Evolutionary conservation across 2,888 invertebrate species (phyloP).

Genomic region (Branchipolynoe longqiensis): DNA sequence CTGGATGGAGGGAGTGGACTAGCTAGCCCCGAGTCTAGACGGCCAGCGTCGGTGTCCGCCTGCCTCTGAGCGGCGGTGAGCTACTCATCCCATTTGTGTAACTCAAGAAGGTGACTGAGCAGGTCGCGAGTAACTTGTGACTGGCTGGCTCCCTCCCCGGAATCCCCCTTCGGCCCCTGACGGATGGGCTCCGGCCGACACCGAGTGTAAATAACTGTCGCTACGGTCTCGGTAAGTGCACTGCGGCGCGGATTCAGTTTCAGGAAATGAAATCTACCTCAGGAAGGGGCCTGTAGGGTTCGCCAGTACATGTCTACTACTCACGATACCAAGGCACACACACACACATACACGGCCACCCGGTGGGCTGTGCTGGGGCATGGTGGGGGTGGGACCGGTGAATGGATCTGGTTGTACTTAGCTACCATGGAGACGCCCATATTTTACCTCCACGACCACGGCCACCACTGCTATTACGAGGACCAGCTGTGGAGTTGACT

Average conservation of each 20-base stretch:
- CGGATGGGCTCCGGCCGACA: slow-evolving; percentile 18
- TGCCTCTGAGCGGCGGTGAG: not conserved
- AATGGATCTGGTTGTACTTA: too few species aligned
- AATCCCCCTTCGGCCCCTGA: slow-evolving; percentile 13
- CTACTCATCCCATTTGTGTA: slow-evolving; percentile 9
- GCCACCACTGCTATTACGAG: too few species aligned
- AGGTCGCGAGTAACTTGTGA: slow-evolving; percentile 39
- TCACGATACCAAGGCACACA: too few species aligned
- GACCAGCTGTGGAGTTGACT: too few species aligned
- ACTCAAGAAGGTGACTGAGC: slow-evolving; percentile 38
- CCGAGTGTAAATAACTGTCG: slow-evolving; percentile 14
- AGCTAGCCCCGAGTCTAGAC: too few species aligned
- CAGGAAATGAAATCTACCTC: slow-evolving; percentile 42
- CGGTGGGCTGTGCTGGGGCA: too few species aligned
- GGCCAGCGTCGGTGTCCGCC: too few species aligned
- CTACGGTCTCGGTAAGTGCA: slow-evolving; percentile 10
- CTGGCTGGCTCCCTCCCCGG: slow-evolving; percentile 9
- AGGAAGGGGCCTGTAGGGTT: not conserved
- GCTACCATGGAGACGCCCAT: too few species aligned
- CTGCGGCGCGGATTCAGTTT: slow-evolving; percentile 20
- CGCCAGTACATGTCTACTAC: not conserved
- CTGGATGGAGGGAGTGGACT: slow-evolving; percentile 15
- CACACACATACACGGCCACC: too few species aligned
- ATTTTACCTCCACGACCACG: too few species aligned
- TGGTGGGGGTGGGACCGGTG: too few species aligned